A percentile compares a stretch with the other conserved stretches of the same genome.
phyloP scores from a whole-genome alignment of 2,888 invertebrate genomes.

The Scrobipalpa costella region DNA sequence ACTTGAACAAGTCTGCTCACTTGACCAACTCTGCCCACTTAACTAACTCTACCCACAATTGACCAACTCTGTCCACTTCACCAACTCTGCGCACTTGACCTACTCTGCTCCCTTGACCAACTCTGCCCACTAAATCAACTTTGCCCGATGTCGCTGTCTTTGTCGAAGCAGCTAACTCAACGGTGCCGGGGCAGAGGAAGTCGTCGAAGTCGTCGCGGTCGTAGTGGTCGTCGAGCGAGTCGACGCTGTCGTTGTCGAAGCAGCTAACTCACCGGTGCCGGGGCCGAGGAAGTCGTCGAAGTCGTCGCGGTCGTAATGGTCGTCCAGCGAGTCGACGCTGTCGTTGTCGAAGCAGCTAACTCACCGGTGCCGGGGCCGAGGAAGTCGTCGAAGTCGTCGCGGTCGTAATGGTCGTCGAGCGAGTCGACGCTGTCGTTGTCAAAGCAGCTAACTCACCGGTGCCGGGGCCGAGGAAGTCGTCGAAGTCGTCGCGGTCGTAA shows the following conservation, averaged over 20 bases:
- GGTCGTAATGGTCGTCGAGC: constrained; percentile 61
- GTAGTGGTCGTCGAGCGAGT: constrained; percentile 49
- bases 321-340: constrained; percentile 63
- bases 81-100: too few relatives aligned
- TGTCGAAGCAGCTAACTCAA: not conserved
- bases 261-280: constrained; percentile 40
- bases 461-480: too few relatives aligned
- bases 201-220: constrained; percentile 50
- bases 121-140: too few relatives aligned
- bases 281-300: constrained; percentile 55
- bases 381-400: constrained; percentile 55
- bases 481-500: constrained; percentile 60
- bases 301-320: constrained; percentile 58
- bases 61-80: too few relatives aligned
- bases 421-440: constrained; percentile 63
- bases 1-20: too few relatives aligned
- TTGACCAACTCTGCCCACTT: too few relatives aligned
- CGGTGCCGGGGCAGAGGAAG: not conserved
- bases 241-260: constrained; percentile 36
- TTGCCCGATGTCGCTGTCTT: not conserved
- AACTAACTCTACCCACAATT: too few relatives aligned
- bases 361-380: constrained; percentile 46
- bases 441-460: too few relatives aligned
- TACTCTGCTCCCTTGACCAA: too few relatives aligned
- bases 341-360: constrained; percentile 53